Evolutionary conservation across 2,113 vertebrate species (phyloP), one percentile per base, ranked within the genome.

Genomic region (Stigmatopora nigra): DNA sequence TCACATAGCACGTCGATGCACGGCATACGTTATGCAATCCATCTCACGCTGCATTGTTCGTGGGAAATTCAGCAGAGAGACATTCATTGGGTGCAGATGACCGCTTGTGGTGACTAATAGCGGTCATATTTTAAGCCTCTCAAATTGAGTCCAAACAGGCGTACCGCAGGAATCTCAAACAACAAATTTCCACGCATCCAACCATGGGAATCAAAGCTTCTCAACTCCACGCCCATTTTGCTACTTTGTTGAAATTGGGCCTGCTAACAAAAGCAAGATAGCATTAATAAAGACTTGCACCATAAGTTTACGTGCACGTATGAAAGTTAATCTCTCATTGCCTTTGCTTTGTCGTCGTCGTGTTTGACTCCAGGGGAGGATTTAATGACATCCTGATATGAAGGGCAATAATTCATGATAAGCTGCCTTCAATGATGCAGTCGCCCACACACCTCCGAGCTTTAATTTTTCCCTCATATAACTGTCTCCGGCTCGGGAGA

Each of bases 351-450:
- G 61, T 1, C 1, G 48, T 65, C 57, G 69, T 84, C 73, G 59
- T 73, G 73, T 82, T 82, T 84, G 74, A 85, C 87, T 82, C 75
- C 63, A 73, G 82, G 84, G 81, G 76, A 83, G 73, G 78, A 76
- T 84, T 84, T 87, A 87, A 87, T 85, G 80, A 82, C 70, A 77
- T 76, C 80, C 71, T 76, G 78, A 86, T 80, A 82, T 76, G 80
- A 80, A 70, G 63, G 61, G 64, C 79, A 62, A 77, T 87, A 79
- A 85, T 79, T 83, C 77, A 75, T 68, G 74, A 75, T 81, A 72
- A 82, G 78, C 68, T 72, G 58, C 75, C 55, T 74, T 79, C 75
- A 78, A 61, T 82, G 78, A 83, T 83, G 70, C 44, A 57, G 61
- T 62, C 63, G 55, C 51, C 49, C 41, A 61, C 59, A 0, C 20